Evolutionary conservation across 2,888 invertebrate species (phyloP).

Genomic region (Acanthosepion esculentum): DNA sequence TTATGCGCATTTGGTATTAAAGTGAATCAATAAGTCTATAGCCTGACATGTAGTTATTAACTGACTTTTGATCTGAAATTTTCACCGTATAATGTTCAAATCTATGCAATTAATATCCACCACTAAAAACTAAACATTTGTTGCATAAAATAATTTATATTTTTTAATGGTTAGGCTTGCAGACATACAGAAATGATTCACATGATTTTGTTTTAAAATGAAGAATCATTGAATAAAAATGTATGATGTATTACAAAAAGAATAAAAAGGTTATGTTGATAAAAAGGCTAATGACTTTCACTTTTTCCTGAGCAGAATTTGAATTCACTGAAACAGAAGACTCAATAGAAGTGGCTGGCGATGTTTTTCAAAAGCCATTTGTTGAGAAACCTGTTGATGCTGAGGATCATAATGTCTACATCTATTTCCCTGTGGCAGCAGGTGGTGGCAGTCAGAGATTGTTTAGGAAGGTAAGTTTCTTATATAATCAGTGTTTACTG

Average conservation of each 20-base stretch:
- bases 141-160: too few relatives aligned
- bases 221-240: not conserved
- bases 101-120: too few relatives aligned
- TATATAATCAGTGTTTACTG: not conserved
- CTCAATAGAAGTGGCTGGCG: slow-evolving; percentile 96
- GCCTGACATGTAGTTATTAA: too few relatives aligned
- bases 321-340: slow-evolving; percentile 90
- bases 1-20: too few relatives aligned
- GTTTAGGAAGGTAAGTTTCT: slow-evolving; percentile 88
- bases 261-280: not conserved
- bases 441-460: slow-evolving; percentile 97
- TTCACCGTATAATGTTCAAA: too few relatives aligned
- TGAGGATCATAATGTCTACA: slow-evolving; percentile 99
- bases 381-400: slow-evolving; percentile 99
- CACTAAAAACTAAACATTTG: too few relatives aligned
- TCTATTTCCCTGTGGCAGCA: slow-evolving; percentile 98
- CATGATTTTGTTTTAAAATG: not conserved
- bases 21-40: too few relatives aligned
- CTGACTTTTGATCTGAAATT: too few relatives aligned
- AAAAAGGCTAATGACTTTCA: not conserved
- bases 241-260: not conserved
- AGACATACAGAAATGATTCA: not conserved
- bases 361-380: slow-evolving; percentile 95
- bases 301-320: slow-evolving; percentile 80
- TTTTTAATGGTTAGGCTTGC: too few relatives aligned